These are phyloP conservation scores for Drosophila hydei DNA, from an alignment of 1,140 invertebrate genomes.

Conservation along the genomic window DNA sequence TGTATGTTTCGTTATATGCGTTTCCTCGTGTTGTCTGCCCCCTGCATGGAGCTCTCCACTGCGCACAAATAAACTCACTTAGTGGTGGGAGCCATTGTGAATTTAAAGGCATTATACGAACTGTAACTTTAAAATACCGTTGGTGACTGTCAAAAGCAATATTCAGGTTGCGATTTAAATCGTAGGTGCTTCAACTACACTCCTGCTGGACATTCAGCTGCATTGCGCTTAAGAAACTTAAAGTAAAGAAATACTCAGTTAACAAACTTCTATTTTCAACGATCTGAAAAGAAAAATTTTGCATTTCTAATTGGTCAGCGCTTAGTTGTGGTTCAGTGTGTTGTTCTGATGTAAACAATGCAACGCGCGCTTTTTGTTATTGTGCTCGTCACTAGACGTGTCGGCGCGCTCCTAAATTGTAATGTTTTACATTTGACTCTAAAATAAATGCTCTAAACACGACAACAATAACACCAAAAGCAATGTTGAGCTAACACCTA, in stretches of 20 bases:
- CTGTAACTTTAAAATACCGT: conserved; percentile 13
- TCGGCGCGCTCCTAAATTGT: conserved; percentile 4
- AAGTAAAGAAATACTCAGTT: neutral
- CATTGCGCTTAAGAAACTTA: neutral
- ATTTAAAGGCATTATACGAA: neutral
- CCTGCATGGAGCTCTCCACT: conserved; percentile 39
- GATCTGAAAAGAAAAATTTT: no score
- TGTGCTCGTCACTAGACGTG: conserved; percentile 19
- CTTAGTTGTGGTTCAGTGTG: neutral
- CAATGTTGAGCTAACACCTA: conserved; percentile 9
- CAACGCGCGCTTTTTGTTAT: neutral
- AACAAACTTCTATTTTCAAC: no score
- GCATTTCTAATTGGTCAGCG: neutral
- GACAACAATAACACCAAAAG: neutral
- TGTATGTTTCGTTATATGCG: conserved; percentile 30
- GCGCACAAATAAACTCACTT: conserved; percentile 11
- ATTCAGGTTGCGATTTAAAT: neutral
- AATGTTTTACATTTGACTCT: conserved; percentile 10
- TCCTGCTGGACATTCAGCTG: no score
- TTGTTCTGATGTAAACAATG: neutral
- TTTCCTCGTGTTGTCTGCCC: conserved; percentile 47
- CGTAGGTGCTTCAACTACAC: neutral
- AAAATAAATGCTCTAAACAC: conserved; percentile 1
- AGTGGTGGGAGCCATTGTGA: conserved; percentile 19
- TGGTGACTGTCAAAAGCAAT: neutral